Evolutionary conservation across 2,888 invertebrate species (phyloP).

Genomic region (Thera obeliscata): DNA sequence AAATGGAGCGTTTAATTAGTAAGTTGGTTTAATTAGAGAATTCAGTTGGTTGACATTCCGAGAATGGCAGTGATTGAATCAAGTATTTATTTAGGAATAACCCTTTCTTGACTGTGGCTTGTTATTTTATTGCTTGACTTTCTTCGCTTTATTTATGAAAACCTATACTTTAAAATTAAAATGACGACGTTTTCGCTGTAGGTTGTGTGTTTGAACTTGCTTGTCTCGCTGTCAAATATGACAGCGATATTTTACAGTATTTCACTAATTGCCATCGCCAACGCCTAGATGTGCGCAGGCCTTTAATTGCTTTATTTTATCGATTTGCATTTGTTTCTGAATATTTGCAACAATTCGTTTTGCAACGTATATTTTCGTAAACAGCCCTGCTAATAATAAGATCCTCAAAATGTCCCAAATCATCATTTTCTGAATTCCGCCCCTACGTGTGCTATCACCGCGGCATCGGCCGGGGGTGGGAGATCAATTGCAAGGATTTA

Average conservation of each 20-base stretch:
- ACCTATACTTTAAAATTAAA: neutral
- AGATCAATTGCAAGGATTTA: constrained; percentile 44
- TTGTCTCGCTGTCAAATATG: too few species aligned
- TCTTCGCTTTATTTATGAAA: neutral
- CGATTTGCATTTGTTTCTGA: neutral
- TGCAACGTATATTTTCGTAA: neutral
- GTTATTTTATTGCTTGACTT: constrained; percentile 14
- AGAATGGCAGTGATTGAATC: constrained; percentile 37
- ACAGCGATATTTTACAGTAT: too few species aligned
- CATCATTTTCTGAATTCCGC: constrained; percentile 34
- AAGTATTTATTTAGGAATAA: constrained; percentile 35
- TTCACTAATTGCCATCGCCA: too few species aligned
- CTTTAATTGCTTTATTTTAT: neutral
- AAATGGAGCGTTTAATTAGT: constrained; percentile 9
- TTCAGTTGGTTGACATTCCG: constrained; percentile 31
- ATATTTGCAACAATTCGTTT: neutral
- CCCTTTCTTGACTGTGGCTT: constrained; percentile 23
- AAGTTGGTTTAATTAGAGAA: constrained; percentile 14
- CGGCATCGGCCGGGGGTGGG: constrained; percentile 36
- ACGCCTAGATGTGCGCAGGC: too few species aligned
- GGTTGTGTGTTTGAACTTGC: too few species aligned
- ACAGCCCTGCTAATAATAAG: constrained; percentile 22
- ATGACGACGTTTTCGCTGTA: too few species aligned
- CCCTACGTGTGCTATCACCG: constrained; percentile 41
- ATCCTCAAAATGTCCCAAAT: constrained; percentile 23